Conservation (phyloP, 2,888 invertebrate genomes). For the Sarcophaga subvicina region DNA sequence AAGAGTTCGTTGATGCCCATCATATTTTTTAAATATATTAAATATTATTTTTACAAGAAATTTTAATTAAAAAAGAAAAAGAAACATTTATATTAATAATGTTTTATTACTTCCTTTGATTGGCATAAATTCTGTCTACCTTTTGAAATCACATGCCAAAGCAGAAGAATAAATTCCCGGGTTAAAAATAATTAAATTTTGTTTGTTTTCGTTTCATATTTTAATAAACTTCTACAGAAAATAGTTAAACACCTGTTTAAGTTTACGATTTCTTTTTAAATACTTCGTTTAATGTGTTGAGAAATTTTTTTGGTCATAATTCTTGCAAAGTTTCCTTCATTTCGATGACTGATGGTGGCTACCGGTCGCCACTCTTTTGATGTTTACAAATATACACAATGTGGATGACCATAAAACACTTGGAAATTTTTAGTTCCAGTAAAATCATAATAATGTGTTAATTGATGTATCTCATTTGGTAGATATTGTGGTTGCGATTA, state of each 20-base stretch:
- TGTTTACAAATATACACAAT: constrained; percentile 40
- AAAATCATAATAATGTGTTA: constrained; percentile 33
- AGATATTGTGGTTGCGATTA: background rate
- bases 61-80: too few relatives aligned
- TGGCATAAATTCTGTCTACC: background rate
- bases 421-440: constrained; percentile 22
- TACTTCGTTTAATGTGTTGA: background rate
- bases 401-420: background rate
- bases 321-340: background rate
- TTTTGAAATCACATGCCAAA: constrained; percentile 35
- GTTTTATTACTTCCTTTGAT: too few relatives aligned
- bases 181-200: too few relatives aligned
- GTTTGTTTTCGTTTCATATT: background rate
- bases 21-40: too few relatives aligned
- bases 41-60: too few relatives aligned
- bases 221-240: constrained; percentile 24
- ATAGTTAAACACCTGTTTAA: constrained; percentile 38
- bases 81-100: too few relatives aligned
- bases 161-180: too few relatives aligned
- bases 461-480: constrained; percentile 42
- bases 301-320: background rate
- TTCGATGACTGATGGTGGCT: background rate
- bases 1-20: too few relatives aligned
- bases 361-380: constrained; percentile 2
- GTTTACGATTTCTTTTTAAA: constrained; percentile 9